Base-by-base conservation (phyloP, 2,888 invertebrate species). In the Pocota personata region DNA sequence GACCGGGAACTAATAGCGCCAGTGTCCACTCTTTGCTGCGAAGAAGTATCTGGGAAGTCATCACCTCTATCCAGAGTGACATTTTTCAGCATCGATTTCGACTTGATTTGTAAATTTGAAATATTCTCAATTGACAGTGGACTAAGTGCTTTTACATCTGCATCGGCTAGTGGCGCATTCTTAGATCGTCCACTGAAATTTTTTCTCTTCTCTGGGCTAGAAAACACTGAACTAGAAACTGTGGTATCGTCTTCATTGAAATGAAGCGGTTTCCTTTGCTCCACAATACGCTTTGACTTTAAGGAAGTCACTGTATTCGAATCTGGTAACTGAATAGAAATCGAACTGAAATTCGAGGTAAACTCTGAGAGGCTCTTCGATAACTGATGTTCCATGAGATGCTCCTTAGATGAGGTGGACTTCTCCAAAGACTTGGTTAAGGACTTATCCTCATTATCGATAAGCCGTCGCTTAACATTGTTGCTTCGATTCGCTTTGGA, bases 121-220 rank as follows among this genome's bases (percentile, higher is more conserved):
- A 90, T 88, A 48, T 89, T 89, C 24, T 90, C 88, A 21, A 89
- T 57, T 0, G 90, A 90, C 0, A 91, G 75, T 4, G 90, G 90
- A 82, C 90, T 91, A 1, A 89, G 76, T 7, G 88, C 72, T 0
- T 82, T 57, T 0, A 73, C 24, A 30, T 71, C 79, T 12, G 32
- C 0, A 10, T 58, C 16, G 10, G 19, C 3, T 19, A 52, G 52
- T 0, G 32, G 30, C 0, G 10, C 16, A 16, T 55, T 73, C 1
- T 64, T 52, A 1, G 62, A 35, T 12, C 2, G 37, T 30, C 16
- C 16, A 19, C 8, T 76, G 0, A 40, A 14, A n/a, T 37, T 55
- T 10, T 52, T 62, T 27, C 78, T 88, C 66, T 89, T 89, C 66
- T 90, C 89, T 0, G 90, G 89, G 77, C 90, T 90, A 16, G 89